Evolutionary conservation across 2,888 invertebrate species (phyloP).

Genomic region (Luffia ferchaultella): DNA sequence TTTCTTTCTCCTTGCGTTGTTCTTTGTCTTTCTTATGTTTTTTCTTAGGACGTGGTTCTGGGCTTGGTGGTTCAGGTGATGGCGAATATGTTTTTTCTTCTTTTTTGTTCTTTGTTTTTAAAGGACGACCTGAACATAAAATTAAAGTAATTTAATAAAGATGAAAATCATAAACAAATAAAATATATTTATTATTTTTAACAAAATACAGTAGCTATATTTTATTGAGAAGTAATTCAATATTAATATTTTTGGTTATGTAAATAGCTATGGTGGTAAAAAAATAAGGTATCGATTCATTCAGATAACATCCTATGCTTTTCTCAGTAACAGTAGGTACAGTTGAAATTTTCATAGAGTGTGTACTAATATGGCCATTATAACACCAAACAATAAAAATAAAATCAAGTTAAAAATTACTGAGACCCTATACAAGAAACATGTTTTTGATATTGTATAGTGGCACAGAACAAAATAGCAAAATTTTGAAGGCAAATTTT

Average conservation of each 20-base stretch:
- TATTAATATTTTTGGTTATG: conserved; percentile 6
- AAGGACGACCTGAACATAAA: conserved; percentile 32
- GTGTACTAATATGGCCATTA: too few relatives aligned
- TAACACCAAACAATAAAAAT: too few relatives aligned
- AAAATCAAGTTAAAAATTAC: too few relatives aligned
- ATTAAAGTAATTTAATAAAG: not conserved
- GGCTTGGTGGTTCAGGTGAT: conserved; percentile 36
- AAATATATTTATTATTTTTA: too few relatives aligned
- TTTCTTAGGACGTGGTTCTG: conserved; percentile 41
- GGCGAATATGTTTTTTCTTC: conserved; percentile 44
- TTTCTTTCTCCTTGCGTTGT: conserved; percentile 31
- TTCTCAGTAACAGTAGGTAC: too few relatives aligned
- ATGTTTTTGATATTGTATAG: too few relatives aligned
- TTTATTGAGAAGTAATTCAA: not conserved
- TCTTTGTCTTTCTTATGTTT: conserved; percentile 41
- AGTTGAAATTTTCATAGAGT: too few relatives aligned
- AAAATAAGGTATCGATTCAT: not conserved
- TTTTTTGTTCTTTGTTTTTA: conserved; percentile 22
- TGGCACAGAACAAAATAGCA: too few relatives aligned
- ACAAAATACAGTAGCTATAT: too few relatives aligned
- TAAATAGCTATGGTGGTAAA: conserved; percentile 19
- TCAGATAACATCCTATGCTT: too few relatives aligned
- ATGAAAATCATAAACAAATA: not conserved
- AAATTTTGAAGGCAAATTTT: too few relatives aligned
- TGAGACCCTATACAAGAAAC: too few relatives aligned